Conservation (phyloP, 2,888 invertebrate genomes). For the Plusia festucae region DNA sequence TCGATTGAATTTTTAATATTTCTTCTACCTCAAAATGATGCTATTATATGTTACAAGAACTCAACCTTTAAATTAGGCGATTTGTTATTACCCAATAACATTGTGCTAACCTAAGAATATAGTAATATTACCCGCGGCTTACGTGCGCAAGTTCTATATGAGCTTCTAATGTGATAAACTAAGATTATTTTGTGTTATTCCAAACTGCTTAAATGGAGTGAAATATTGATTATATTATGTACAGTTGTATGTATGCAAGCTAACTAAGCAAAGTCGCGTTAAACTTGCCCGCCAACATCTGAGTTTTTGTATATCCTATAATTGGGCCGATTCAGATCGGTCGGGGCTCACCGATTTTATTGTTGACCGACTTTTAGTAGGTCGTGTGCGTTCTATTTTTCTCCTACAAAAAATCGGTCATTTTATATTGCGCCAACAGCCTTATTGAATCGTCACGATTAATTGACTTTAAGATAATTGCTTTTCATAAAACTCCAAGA, state of each 20-base stretch:
- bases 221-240: not conserved
- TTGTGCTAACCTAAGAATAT: not conserved
- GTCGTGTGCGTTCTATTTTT: too few relatives aligned
- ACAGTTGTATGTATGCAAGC: not conserved
- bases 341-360: too few relatives aligned
- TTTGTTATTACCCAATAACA: not conserved
- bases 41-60: conserved; percentile 42
- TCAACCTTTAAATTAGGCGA: not conserved
- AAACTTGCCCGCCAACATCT: too few relatives aligned
- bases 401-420: too few relatives aligned
- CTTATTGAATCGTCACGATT: not conserved
- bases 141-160: not conserved
- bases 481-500: not conserved
- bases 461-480: not conserved
- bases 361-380: too few relatives aligned
- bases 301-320: too few relatives aligned
- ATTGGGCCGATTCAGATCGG: too few relatives aligned
- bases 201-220: conserved; percentile 5
- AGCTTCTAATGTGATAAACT: conserved; percentile 8
- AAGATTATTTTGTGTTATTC: not conserved
- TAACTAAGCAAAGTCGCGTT: not conserved
- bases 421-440: too few relatives aligned
- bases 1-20: conserved; percentile 37
- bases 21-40: conserved; percentile 62
- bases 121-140: not conserved